Conservation (phyloP, 2,888 invertebrate genomes). For the Acrobeloides nanus region DNA sequence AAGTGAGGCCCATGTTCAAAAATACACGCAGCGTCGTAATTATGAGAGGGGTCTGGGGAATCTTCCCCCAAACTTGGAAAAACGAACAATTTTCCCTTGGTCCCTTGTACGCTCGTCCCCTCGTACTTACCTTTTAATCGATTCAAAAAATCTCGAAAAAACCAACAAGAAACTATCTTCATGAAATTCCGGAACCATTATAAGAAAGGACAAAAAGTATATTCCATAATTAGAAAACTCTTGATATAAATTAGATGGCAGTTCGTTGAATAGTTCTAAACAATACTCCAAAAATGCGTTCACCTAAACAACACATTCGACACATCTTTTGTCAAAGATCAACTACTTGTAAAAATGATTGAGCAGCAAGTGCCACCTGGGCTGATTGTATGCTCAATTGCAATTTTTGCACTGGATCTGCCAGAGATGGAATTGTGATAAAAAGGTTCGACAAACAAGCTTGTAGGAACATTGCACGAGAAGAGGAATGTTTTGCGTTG, state of each 20-base stretch:
- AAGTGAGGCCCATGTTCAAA: too few species aligned
- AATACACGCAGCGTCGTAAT: too few species aligned
- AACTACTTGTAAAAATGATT: constrained; percentile 55
- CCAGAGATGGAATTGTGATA: constrained; percentile 90
- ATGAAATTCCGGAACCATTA: too few species aligned
- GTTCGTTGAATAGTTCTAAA: constrained; percentile 5
- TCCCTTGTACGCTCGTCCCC: too few species aligned
- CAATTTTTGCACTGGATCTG: constrained; percentile 69
- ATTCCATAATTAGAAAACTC: too few species aligned
- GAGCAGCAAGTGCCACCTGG: constrained; percentile 55
- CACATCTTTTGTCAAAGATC: not conserved
- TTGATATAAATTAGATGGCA: not conserved
- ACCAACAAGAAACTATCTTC: too few species aligned
- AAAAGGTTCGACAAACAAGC: constrained; percentile 91
- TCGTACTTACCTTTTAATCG: too few species aligned
- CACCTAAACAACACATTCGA: constrained; percentile 4
- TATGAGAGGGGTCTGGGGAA: too few species aligned
- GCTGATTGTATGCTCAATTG: constrained; percentile 74
- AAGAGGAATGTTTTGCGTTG: constrained; percentile 36
- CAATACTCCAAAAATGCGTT: constrained; percentile 7
- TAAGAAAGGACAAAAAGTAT: too few species aligned
- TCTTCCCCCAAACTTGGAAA: too few species aligned
- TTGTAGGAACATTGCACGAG: constrained; percentile 68
- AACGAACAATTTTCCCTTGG: too few species aligned
- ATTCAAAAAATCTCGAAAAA: too few species aligned